Conservation (phyloP, 2,888 invertebrate species). For the Ceriagrion tenellum region DNA sequence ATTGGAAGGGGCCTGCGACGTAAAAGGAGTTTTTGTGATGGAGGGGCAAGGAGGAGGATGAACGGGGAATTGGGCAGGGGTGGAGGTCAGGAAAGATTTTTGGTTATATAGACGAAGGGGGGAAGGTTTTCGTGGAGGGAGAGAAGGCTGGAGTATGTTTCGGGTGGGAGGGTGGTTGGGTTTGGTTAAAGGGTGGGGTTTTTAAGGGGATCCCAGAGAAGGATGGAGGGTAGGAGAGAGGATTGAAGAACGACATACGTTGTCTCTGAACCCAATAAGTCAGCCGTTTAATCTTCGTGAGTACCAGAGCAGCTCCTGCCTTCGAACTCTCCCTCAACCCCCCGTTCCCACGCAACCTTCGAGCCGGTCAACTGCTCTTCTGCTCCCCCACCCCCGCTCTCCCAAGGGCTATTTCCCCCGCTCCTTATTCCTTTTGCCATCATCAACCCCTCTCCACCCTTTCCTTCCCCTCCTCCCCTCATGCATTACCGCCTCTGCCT, state of each 20-base stretch:
- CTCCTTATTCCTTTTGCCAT: neutral
- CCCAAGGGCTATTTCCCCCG: neutral
- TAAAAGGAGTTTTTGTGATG: too few species aligned
- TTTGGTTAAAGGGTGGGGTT: neutral
- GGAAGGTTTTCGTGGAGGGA: neutral
- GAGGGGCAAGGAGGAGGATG: too few species aligned
- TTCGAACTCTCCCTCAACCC: neutral
- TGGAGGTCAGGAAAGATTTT: too few species aligned
- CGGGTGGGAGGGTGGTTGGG: neutral
- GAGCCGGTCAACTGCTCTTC: neutral
- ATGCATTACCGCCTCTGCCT: neutral
- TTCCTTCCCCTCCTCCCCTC: neutral
- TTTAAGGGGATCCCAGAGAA: neutral
- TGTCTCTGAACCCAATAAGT: constrained; percentile 55
- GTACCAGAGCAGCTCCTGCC: constrained; percentile 37
- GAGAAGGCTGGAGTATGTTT: neutral
- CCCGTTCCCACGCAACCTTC: neutral
- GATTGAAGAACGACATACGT: constrained; percentile 54
- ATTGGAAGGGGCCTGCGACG: too few species aligned
- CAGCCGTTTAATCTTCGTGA: constrained; percentile 65
- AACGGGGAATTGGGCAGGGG: too few species aligned
- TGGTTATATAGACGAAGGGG: neutral
- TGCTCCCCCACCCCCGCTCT: neutral
- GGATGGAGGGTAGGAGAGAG: neutral
- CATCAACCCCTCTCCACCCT: neutral